phyloP scores from a whole-genome alignment of 2,113 vertebrate species.

The Limanda limanda region DNA sequence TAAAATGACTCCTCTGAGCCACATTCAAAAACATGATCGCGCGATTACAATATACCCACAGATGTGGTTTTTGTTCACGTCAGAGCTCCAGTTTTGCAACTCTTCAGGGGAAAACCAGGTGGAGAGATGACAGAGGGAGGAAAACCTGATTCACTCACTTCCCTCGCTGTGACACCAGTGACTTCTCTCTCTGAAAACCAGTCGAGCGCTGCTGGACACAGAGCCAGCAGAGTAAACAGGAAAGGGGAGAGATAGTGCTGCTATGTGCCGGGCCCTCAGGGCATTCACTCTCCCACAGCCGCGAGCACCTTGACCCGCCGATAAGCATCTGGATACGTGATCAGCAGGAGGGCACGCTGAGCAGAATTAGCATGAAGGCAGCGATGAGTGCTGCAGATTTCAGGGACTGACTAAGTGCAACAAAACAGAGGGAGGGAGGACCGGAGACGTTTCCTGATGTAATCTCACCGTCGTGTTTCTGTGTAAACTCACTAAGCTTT shows the following conservation, averaged over 20 bases:
- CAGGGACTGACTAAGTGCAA: not conserved
- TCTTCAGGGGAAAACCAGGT: slow-evolving; percentile 12
- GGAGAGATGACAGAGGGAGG: slow-evolving; percentile 3
- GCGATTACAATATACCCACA: not conserved
- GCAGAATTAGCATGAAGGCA: not conserved
- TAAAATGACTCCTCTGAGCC: not conserved
- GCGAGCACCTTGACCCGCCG: slow-evolving; percentile 59
- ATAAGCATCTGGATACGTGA: slow-evolving; percentile 63
- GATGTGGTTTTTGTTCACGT: slow-evolving; percentile 23
- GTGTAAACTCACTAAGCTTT: not conserved
- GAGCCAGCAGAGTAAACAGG: slow-evolving; percentile 69
- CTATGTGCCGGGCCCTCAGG: slow-evolving; percentile 54
- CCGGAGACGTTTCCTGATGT: not conserved
- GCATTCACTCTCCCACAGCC: slow-evolving; percentile 72
- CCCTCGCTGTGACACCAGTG: slow-evolving; percentile 27
- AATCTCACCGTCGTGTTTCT: not conserved
- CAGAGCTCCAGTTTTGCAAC: slow-evolving; percentile 25
- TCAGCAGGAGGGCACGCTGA: slow-evolving; percentile 8
- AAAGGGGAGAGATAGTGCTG: slow-evolving; percentile 67
- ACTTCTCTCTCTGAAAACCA: slow-evolving; percentile 24
- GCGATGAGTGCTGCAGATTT: slow-evolving; percentile 30
- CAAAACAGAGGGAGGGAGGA: not conserved
- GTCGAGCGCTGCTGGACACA: not conserved
- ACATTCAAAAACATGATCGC: not conserved
- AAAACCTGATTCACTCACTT: slow-evolving; percentile 13